Evolutionary conservation across 2,888 invertebrate genomes (phyloP), one percentile per base, ranked within the genome.

Genomic region (Megaustenia siamemsis): DNA sequence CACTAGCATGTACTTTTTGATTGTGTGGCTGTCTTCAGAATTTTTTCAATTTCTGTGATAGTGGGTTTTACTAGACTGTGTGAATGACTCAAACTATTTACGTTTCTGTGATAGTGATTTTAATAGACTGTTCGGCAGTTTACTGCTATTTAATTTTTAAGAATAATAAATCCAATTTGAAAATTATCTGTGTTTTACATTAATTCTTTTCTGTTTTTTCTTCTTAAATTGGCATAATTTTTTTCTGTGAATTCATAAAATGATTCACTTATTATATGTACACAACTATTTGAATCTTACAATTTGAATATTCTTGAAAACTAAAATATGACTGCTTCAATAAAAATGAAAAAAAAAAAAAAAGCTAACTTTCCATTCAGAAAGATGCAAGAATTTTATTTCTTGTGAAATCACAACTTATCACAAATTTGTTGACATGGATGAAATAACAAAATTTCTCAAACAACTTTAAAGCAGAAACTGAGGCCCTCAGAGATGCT

Each of bases 1-100:
- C 56, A 45, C 28, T 79, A 80, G 80, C 38, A 66, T 53, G 66
- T 80, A 73, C 21, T 82, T 68, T 78, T 73, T 75, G 45, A 84
- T n/a, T 53, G 84, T 84, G 63, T 80, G 84, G 38, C 53, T 84
- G 84, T 80, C 40, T 24, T n/a, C 76, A 81, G 81, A 85, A 75
- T 81, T 81, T n/a, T n/a, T 85, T 85, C 81, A 76, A 53, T 85
- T 76, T 81, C 85, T 85, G 85, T 85, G 85, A 85, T 85, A 85
- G 85, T 81, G 81, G 43, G 69, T 84, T 81, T 83, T 73, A 73
- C 40, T 81, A 85, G 85, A 85, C 85, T 81, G 76, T 66, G 81
- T 76, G 76, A 81, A 81, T 81, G 85, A 76, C 81, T 40, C 76
- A 43, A 81, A 77, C 85, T 66, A 76, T 84, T 84, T 80, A 63